Base-by-base conservation (phyloP, 2,888 invertebrate genomes). In the Cheilosia soror region DNA sequence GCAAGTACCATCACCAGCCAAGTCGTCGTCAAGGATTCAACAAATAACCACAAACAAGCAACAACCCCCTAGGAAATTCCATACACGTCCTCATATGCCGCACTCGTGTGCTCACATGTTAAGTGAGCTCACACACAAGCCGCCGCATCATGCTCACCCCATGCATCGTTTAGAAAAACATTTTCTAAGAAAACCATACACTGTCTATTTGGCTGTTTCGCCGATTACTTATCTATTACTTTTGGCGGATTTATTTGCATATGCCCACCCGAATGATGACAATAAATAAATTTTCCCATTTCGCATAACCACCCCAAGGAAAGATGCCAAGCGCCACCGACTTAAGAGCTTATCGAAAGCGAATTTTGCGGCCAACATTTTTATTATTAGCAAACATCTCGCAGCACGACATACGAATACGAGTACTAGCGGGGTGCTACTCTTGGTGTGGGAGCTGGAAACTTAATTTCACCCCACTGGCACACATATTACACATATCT, bases 171-270 rank as follows among this genome's bases (percentile, higher is more conserved):
- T 11, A 7, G n/a, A 1, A 0, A n/a, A 53, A 15, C 2, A 31
- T 13, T 51, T 58, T 31, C 25, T 11, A 75, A 37, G 44, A 51
- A 66, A 68, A 73, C 73, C 65, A 15, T 44, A 15, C 75, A 29
- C 49, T 77, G 80, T 76, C 85, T 81, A 85, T 84, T 80, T 80
- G 49, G 63, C 83, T 69, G 75, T 75, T 84, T 75, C 72, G 57
- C 81, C 81, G 85, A 85, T 85, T 85, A 85, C 85, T 81, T 85
- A 85, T 85, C 85, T 85, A 85, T 85, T 85, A 85, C 85, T 85
- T 85, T 81, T 85, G 85, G 85, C 81, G 85, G 85, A 85, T 85
- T 85, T 85, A 85, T 85, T 85, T 85, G 85, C 85, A 85, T 85
- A 85, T 85, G 85, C 81, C 85, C 81, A 68, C 76, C 71, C 72